Percentiles rank a stretch among this genome's conserved stretches.
These are phyloP conservation scores for Anser cygnoides DNA, from an alignment of 2,113 vertebrate species.

Conservation along the genomic window DNA sequence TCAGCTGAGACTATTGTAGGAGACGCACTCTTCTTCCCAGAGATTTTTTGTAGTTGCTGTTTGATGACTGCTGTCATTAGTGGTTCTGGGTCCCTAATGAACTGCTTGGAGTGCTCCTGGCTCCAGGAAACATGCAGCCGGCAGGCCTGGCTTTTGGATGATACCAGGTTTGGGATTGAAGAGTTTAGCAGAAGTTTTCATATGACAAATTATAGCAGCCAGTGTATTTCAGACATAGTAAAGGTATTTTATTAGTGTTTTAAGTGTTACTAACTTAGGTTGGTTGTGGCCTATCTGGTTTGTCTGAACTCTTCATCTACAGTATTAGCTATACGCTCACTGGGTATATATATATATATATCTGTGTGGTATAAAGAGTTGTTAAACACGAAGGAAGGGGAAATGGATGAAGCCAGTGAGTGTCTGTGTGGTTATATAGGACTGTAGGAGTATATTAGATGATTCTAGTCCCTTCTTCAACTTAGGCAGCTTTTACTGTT, in stretches of 20 bases:
- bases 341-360: not conserved
- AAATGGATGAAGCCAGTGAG: not conserved
- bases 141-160: not conserved
- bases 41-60: not conserved
- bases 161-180: not conserved
- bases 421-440: not conserved
- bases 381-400: not conserved
- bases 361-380: not conserved
- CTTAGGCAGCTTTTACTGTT: not conserved
- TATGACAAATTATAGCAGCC: not conserved
- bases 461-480: not conserved
- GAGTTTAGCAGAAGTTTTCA: not conserved
- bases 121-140: not conserved
- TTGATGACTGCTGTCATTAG: not conserved
- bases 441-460: not conserved
- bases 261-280: not conserved
- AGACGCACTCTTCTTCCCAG: not conserved
- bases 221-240: not conserved
- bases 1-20: not conserved
- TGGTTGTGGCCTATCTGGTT: not conserved
- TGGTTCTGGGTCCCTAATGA: not conserved
- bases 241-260: not conserved
- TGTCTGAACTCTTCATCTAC: not conserved
- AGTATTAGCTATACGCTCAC: not conserved
- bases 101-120: not conserved